Conservation (phyloP, 2,797 vertebrate species). For the Meda fulgida region DNA sequence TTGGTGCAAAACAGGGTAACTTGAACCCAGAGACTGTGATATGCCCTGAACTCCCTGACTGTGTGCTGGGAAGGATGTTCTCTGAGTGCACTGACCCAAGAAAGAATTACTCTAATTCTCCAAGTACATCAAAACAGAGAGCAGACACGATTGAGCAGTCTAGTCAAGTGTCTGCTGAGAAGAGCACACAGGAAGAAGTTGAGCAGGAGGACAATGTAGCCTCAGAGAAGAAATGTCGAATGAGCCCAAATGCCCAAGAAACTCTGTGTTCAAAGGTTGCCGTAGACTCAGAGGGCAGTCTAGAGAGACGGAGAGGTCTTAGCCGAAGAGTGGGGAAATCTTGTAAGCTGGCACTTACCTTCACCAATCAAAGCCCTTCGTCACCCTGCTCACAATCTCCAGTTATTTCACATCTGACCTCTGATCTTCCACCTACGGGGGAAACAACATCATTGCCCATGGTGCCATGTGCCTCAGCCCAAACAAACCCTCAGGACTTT, state of each 20-base stretch:
- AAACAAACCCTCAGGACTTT: conserved; percentile 92
- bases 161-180: conserved; percentile 20
- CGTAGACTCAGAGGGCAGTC: conserved; percentile 28
- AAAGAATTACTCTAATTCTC: not conserved
- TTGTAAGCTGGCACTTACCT: conserved; percentile 86
- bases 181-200: not conserved
- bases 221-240: conserved; percentile 33
- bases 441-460: not conserved
- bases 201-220: not conserved
- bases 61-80: conserved; percentile 71
- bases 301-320: conserved; percentile 76
- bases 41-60: conserved; percentile 72
- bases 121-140: conserved; percentile 19
- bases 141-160: conserved; percentile 14
- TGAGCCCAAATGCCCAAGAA: conserved; percentile 28
- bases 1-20: conserved; percentile 50
- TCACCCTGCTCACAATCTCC: conserved; percentile 44
- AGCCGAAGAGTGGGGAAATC: conserved; percentile 77
- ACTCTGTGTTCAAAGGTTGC: conserved; percentile 12
- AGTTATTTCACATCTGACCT: conserved; percentile 8
- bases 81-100: conserved; percentile 46
- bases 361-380: conserved; percentile 75
- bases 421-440: conserved; percentile 36
- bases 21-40: conserved; percentile 5
- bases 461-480: conserved; percentile 62